Percentiles rank a stretch among this genome's conserved stretches.
These are phyloP conservation scores for Tenualosa ilisha DNA, from an alignment of 2,797 vertebrate genomes.

Conservation along the genomic window DNA sequence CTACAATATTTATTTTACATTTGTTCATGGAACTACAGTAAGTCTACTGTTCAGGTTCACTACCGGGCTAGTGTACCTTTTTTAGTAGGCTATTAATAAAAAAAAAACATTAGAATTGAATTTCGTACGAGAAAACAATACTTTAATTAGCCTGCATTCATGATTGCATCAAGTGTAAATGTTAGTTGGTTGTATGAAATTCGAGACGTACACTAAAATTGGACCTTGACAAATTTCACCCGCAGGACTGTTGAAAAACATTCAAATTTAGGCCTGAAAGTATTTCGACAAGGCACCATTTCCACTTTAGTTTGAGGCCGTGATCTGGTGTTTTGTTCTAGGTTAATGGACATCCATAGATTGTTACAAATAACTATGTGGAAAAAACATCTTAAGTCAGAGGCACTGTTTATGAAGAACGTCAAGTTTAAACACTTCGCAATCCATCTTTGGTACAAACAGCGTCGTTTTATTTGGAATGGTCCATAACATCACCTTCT, in stretches of 20 bases:
- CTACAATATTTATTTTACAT: too few species aligned
- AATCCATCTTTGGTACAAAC: background rate
- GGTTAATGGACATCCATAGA: background rate
- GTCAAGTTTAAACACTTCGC: background rate
- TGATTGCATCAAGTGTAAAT: background rate
- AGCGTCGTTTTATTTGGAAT: background rate
- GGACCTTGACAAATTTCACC: background rate
- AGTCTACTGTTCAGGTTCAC: too few species aligned
- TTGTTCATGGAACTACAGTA: too few species aligned
- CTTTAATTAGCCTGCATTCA: background rate
- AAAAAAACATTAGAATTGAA: background rate
- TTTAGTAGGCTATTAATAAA: background rate
- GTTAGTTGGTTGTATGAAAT: background rate
- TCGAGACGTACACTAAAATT: background rate
- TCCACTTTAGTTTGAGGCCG: background rate
- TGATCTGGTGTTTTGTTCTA: background rate
- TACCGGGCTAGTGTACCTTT: too few species aligned
- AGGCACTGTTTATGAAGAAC: background rate
- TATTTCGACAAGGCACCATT: background rate
- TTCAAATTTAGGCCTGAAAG: background rate
- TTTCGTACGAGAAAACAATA: background rate
- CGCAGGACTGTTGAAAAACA: background rate
- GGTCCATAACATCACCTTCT: background rate
- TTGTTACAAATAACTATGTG: background rate
- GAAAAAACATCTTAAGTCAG: background rate